These are phyloP conservation scores for Conus betulinus DNA, from an alignment of 1,140 invertebrate genomes.

Conservation along the genomic window DNA sequence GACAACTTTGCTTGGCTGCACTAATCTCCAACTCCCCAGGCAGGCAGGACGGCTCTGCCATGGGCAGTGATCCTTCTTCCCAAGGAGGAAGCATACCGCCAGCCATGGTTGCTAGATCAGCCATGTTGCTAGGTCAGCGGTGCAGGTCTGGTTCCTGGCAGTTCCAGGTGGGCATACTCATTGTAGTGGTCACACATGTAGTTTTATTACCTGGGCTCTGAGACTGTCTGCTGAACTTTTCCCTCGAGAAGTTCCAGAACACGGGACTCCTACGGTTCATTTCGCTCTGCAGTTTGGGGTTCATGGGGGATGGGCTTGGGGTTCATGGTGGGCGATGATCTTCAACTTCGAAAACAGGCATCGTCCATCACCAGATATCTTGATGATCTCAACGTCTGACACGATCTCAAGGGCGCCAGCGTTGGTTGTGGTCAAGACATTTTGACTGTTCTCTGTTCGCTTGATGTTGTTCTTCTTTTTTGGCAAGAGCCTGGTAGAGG, in stretches of 20 bases:
- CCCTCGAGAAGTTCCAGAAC: neutral
- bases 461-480: neutral
- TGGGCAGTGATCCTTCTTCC: no score
- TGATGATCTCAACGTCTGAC: neutral
- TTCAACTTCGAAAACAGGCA: conserved; percentile 33
- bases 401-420: neutral
- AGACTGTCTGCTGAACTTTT: neutral
- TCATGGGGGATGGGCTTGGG: no score
- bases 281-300: conserved; percentile 16
- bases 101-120: no score
- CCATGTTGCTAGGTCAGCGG: neutral
- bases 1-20: neutral
- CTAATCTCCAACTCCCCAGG: no score
- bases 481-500: neutral
- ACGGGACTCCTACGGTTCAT: neutral
- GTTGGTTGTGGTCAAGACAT: neutral
- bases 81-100: neutral
- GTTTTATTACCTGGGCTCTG: neutral
- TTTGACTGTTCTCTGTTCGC: neutral
- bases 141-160: neutral
- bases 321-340: neutral
- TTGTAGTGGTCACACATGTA: neutral
- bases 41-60: no score
- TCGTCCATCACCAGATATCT: conserved; percentile 22
- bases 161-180: neutral